Base-by-base conservation (phyloP, 2,888 invertebrate genomes). In the Oligia fasciuncula region DNA sequence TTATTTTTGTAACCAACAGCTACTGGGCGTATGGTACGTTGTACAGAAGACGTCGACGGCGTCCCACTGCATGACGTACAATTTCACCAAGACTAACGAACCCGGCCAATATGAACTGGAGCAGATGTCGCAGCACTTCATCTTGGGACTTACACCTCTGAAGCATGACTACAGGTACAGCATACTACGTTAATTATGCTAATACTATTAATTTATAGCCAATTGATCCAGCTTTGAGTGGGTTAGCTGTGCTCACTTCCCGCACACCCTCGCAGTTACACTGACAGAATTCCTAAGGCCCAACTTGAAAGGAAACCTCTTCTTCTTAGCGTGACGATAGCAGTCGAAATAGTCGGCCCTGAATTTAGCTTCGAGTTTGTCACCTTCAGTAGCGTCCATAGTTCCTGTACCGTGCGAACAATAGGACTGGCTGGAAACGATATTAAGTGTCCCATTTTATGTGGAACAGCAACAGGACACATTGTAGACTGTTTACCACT, bases 11-110 rank as follows among this genome's bases (percentile, higher is more conserved):
- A 2, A 5, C 57, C 80, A 51, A 62, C 94, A 98, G 98, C 97
- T 98, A 94, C 94, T 98, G 79, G 98, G 98, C 0, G 94, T 98
- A 29, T 98, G 98, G 98, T 98, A 98, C 93, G 98, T 98, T 23
- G 97, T 98, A 63, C 98, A 98, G 94, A 98, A 98, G 94, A 98
- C 98, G 2, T 98, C 98, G 13, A 98, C 98, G 0, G 98, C 98
- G 0, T 98, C 98, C 77, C 97, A 97, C 89, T 98, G 98, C 94
- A 97, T 98, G 90, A 97, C 97, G 2, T 98, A 98, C 94, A 98
- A 98, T 95, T 98, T 98, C 94, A 98, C 98, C 0, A 96, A 95
- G 85, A 97, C 97, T 0, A 97, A 97, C 1, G 98, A 98, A 91
- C 98, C 98, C 0, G 97, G 97, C 23, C 97, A 97, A 88, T 98